These are phyloP conservation scores for Apodemus sylvaticus DNA, from an alignment of 2,113 vertebrate genomes.

Conservation along the genomic window DNA sequence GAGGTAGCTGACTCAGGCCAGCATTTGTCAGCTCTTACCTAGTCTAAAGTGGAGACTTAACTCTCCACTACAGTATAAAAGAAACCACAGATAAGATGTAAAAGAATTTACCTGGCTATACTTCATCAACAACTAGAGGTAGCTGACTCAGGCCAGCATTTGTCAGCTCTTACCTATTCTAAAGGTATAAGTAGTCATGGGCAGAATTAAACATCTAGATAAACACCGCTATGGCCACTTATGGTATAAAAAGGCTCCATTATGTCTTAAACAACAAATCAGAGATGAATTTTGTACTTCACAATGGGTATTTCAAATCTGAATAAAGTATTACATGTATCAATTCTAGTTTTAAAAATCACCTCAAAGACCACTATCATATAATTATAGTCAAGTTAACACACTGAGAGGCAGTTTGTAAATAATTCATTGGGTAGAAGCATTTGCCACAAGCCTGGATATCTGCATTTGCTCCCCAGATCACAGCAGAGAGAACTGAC, in stretches of 20 bases:
- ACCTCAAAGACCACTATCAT: background rate
- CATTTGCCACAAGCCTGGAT: background rate
- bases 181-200: background rate
- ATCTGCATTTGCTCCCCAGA: background rate
- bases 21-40: background rate
- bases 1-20: background rate
- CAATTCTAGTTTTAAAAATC: background rate
- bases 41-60: too few species aligned
- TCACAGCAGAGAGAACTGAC: background rate
- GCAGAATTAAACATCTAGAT: background rate
- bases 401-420: background rate
- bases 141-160: background rate
- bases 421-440: background rate
- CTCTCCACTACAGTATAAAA: background rate
- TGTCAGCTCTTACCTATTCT: background rate
- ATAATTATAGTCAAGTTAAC: constrained; percentile 44
- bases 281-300: background rate
- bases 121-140: constrained; percentile 18
- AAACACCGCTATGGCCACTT: constrained; percentile 6
- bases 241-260: background rate
- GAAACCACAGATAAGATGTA: background rate
- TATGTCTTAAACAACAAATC: background rate
- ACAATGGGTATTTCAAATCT: constrained; percentile 7
- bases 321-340: constrained; percentile 25
- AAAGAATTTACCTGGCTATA: background rate